These are phyloP conservation scores for Conger conger DNA, from an alignment of 2,113 vertebrate species.

Conservation along the genomic window DNA sequence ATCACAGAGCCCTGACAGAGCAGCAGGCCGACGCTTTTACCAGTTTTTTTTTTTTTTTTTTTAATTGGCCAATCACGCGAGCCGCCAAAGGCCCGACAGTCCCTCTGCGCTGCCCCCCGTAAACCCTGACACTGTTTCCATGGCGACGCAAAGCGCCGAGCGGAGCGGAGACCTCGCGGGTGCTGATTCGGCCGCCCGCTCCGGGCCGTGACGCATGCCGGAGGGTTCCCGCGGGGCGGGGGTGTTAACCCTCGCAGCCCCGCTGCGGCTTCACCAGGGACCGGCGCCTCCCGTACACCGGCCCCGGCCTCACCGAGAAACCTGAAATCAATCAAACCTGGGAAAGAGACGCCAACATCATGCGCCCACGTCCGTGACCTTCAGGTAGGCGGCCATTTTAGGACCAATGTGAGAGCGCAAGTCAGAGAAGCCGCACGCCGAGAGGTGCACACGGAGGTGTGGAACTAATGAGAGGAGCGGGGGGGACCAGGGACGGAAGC, in stretches of 20 bases:
- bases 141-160: slow-evolving; percentile 71
- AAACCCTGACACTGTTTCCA: slow-evolving; percentile 80
- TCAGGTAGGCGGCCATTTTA: background rate
- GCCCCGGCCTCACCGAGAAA: slow-evolving; percentile 9
- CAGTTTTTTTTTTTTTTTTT: slow-evolving; percentile 4
- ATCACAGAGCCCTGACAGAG: slow-evolving; percentile 39
- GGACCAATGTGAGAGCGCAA: too few species aligned
- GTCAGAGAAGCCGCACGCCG: too few species aligned
- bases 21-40: slow-evolving; percentile 41
- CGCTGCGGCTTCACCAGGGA: too few species aligned
- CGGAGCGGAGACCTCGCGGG: slow-evolving; percentile 70
- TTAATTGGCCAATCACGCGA: slow-evolving; percentile 68
- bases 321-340: slow-evolving; percentile 38
- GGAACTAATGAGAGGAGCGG: too few species aligned
- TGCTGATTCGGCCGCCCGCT: slow-evolving; percentile 62
- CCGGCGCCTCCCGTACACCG: too few species aligned
- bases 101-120: slow-evolving; percentile 72
- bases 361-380: background rate
- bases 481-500: too few species aligned
- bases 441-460: too few species aligned
- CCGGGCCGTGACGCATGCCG: slow-evolving; percentile 55
- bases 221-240: slow-evolving; percentile 52
- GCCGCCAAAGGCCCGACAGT: slow-evolving; percentile 75
- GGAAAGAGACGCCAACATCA: background rate
- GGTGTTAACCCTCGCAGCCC: slow-evolving; percentile 66